Conservation (phyloP, 2,888 invertebrate genomes). For the Cyclophora albipunctata region DNA sequence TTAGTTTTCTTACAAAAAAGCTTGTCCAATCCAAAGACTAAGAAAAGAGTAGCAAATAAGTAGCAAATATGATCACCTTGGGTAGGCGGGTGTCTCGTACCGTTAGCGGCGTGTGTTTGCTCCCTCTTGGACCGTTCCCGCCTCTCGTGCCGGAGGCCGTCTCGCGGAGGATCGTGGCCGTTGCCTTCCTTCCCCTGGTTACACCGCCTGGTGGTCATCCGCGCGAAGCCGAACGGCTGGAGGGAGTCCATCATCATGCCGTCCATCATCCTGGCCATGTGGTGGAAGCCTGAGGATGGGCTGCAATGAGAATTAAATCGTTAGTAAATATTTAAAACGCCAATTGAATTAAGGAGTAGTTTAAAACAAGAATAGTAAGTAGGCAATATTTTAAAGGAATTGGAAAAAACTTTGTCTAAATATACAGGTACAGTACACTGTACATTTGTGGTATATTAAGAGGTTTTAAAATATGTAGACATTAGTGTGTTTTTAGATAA, state of each 20-base stretch:
- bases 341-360: too few species aligned
- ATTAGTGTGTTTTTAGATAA: too few species aligned
- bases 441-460: too few species aligned
- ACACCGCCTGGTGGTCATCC: conserved; percentile 74
- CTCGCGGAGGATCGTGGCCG: conserved; percentile 38
- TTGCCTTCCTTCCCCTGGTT: conserved; percentile 26
- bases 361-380: too few species aligned
- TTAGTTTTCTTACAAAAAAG: too few species aligned
- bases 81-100: conserved; percentile 62
- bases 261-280: conserved; percentile 85
- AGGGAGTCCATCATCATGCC: conserved; percentile 80
- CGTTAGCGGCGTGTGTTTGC: conserved; percentile 45
- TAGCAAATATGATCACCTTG: conserved; percentile 38
- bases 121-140: conserved; percentile 44
- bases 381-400: too few species aligned
- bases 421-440: too few species aligned
- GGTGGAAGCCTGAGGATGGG: conserved; percentile 77
- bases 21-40: too few species aligned
- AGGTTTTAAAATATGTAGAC: too few species aligned
- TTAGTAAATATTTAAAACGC: too few species aligned
- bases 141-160: conserved; percentile 47
- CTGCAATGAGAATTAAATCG: conserved; percentile 34
- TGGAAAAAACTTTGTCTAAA: too few species aligned
- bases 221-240: conserved; percentile 79
- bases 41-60: neutral